Evolutionary conservation across 2,888 invertebrate genomes (phyloP).

Genomic region (Chrysodeixis includens): DNA sequence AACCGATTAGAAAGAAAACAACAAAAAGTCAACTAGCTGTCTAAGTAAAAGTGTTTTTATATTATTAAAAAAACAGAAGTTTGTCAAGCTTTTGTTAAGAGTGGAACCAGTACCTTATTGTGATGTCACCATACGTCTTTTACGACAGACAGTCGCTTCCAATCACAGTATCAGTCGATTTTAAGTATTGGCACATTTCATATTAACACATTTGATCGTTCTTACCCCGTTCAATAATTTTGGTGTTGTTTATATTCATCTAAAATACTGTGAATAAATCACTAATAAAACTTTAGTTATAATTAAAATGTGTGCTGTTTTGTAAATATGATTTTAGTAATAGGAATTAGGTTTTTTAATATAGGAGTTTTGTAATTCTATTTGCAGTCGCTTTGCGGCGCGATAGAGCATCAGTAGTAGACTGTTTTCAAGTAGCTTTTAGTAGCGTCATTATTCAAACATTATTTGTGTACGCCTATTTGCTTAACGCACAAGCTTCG

Average conservation of each 20-base stretch:
- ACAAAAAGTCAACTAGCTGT: too few relatives aligned
- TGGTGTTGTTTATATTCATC: conserved; percentile 18
- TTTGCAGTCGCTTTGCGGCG: neutral
- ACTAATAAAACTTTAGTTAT: neutral
- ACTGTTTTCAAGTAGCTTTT: neutral
- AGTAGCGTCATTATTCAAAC: neutral
- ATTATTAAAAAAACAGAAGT: too few relatives aligned
- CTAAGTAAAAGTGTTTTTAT: too few relatives aligned
- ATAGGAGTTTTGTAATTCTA: neutral
- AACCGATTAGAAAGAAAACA: too few relatives aligned
- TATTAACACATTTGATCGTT: conserved; percentile 58
- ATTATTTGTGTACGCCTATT: neutral
- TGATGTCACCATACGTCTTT: conserved; percentile 72
- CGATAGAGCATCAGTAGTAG: neutral
- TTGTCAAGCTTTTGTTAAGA: conserved; percentile 9
- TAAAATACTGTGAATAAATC: neutral
- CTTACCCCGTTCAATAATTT: conserved; percentile 17
- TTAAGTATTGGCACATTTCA: conserved; percentile 64
- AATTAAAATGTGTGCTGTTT: conserved; percentile 1
- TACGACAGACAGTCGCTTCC: conserved; percentile 68
- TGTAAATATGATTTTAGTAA: neutral
- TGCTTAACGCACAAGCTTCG: neutral
- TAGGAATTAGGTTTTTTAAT: neutral
- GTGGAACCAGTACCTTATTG: conserved; percentile 10
- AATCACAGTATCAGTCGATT: conserved; percentile 48